Evolutionary conservation across 2,888 invertebrate genomes (phyloP).

Genomic region (Spodoptera exigua): DNA sequence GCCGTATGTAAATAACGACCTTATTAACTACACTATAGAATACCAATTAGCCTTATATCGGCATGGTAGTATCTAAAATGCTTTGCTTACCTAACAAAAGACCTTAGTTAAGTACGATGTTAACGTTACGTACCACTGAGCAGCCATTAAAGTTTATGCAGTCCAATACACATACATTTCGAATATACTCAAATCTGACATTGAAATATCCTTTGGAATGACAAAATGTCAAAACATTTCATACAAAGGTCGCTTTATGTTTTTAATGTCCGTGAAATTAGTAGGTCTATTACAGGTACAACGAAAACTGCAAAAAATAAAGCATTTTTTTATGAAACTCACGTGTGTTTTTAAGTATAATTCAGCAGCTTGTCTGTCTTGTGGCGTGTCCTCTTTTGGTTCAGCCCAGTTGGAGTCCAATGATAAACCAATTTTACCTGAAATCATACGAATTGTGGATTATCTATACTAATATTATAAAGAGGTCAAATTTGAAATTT

Average conservation of each 20-base stretch:
- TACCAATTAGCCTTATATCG: constrained; percentile 12
- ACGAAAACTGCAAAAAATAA: no score
- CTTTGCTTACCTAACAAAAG: constrained; percentile 5
- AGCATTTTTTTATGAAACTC: constrained; percentile 60
- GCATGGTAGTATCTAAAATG: constrained; percentile 8
- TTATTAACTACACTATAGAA: constrained; percentile 11
- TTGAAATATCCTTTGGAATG: constrained; percentile 19
- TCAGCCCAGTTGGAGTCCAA: constrained; percentile 90
- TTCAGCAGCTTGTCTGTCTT: constrained; percentile 90
- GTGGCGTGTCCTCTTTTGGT: constrained; percentile 85
- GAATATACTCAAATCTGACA: constrained; percentile 4
- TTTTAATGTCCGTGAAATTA: no score
- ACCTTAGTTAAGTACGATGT: constrained; percentile 7
- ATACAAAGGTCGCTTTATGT: constrained; percentile 7
- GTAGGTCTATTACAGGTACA: no score
- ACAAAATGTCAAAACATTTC: neutral
- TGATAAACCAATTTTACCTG: constrained; percentile 90
- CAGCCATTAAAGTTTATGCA: constrained; percentile 3
- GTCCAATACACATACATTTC: constrained; percentile 8
- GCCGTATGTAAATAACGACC: neutral
- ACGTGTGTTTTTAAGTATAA: constrained; percentile 90
- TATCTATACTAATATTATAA: no score
- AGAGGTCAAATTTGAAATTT: no score
- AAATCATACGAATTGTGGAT: constrained; percentile 45
- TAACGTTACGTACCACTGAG: constrained; percentile 2